Conservation (phyloP, 2,888 invertebrate genomes). For the Andricus quercusramuli region DNA sequence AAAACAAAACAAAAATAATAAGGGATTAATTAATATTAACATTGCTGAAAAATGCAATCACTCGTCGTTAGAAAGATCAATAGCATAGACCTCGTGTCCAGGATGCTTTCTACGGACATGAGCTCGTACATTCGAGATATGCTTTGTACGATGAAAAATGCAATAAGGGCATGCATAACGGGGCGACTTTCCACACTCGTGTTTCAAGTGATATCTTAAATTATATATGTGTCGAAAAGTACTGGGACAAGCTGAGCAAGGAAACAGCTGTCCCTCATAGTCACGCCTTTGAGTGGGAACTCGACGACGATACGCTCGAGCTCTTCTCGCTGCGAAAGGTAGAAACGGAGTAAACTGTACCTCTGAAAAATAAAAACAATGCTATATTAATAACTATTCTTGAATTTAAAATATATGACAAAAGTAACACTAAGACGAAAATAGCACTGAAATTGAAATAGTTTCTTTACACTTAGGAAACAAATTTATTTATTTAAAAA, state of each 20-base stretch:
- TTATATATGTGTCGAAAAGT: conserved; percentile 27
- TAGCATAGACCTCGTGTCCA: conserved; percentile 16
- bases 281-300: conserved; percentile 9
- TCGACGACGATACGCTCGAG: conserved; percentile 23
- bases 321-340: conserved; percentile 27
- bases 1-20: background rate
- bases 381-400: background rate
- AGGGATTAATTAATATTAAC: background rate
- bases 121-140: conserved; percentile 29
- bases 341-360: conserved; percentile 13
- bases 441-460: background rate
- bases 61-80: conserved; percentile 15
- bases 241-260: conserved; percentile 22
- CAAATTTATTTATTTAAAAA: background rate
- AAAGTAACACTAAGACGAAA: background rate
- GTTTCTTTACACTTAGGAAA: background rate
- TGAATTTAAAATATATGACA: background rate
- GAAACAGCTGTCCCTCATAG: conserved; percentile 42
- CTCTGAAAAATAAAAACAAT: conserved; percentile 23
- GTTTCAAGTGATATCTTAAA: conserved; percentile 20
- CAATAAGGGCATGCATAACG: conserved; percentile 21
- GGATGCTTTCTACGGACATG: conserved; percentile 15
- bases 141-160: conserved; percentile 5
- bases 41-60: background rate
- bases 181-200: conserved; percentile 14